These are phyloP conservation scores for Drosophila ustulata DNA, from an alignment of 2,888 invertebrate species.

Conservation along the genomic window DNA sequence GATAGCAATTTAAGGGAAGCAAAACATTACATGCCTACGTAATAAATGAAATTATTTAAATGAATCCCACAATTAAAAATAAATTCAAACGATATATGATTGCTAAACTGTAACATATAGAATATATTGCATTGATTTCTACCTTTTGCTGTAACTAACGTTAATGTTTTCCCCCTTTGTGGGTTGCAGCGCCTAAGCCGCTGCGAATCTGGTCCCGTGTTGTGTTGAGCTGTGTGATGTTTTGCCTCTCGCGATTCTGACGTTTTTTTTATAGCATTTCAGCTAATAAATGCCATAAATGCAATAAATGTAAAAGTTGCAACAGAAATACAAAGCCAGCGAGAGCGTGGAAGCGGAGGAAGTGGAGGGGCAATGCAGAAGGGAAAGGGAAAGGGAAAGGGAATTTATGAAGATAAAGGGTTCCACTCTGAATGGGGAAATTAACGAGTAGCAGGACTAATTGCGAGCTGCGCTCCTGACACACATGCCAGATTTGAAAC, in stretches of 20 bases:
- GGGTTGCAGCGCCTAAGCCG: neutral
- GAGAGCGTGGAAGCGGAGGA: too few species aligned
- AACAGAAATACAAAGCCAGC: constrained; percentile 20
- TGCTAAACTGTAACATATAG: too few species aligned
- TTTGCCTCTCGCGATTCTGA: constrained; percentile 3
- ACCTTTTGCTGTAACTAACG: neutral
- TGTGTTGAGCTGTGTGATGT: constrained; percentile 9
- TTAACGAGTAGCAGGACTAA: constrained; percentile 13
- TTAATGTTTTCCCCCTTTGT: neutral
- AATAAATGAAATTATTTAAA: too few species aligned
- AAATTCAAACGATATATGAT: too few species aligned
- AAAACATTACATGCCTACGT: too few species aligned
- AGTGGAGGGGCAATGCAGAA: neutral
- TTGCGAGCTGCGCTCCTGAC: constrained; percentile 21
- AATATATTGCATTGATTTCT: neutral
- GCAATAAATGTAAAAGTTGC: constrained; percentile 57
- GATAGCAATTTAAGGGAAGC: too few species aligned
- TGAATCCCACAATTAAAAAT: too few species aligned
- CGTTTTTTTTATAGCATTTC: constrained; percentile 29
- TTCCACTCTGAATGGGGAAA: neutral
- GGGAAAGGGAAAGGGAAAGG: too few species aligned
- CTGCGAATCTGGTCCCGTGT: constrained; percentile 8
- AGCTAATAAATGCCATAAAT: constrained; percentile 54
- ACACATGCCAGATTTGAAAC: constrained; percentile 21
- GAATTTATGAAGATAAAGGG: neutral